Percentiles rank a stretch among this genome's conserved stretches.
Evolutionary conservation across 1,140 invertebrate genomes (phyloP).

Genomic region (Oreohelix idahoensis): DNA sequence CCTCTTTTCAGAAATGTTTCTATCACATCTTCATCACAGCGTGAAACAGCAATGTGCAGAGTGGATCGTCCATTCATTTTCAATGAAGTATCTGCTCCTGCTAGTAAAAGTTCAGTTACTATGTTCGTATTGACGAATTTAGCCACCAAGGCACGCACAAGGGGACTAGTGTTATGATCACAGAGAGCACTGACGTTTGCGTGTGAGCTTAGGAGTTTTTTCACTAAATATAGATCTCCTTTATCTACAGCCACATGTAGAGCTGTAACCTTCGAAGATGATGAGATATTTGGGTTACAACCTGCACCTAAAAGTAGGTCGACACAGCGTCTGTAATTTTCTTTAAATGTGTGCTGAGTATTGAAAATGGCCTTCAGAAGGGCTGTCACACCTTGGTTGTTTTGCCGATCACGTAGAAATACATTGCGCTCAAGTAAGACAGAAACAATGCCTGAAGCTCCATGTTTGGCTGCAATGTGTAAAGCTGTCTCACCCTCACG

Average conservation of each 20-base stretch:
- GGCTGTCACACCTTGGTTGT: conserved; percentile 61
- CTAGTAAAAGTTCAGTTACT: conserved; percentile 51
- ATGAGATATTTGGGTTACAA: conserved; percentile 56
- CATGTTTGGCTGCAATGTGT: conserved; percentile 59
- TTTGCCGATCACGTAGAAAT: conserved; percentile 50
- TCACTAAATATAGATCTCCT: conserved; percentile 42
- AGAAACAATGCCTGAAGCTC: conserved; percentile 47
- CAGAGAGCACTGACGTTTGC: conserved; percentile 55
- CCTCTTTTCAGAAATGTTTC: conserved; percentile 50
- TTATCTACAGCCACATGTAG: conserved; percentile 55
- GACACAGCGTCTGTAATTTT: conserved; percentile 50
- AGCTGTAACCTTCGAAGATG: conserved; percentile 52
- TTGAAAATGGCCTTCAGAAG: conserved; percentile 54
- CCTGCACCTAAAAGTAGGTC: conserved; percentile 47
- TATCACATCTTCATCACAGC: conserved; percentile 54
- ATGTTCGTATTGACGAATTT: conserved; percentile 50
- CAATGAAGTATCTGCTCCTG: conserved; percentile 52
- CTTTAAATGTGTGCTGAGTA: conserved; percentile 47
- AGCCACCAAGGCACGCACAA: conserved; percentile 49
- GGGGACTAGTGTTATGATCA: conserved; percentile 42
- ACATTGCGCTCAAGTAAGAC: conserved; percentile 49
- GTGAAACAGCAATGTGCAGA: conserved; percentile 57
- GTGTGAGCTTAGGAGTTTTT: conserved; percentile 47
- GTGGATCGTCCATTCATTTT: conserved; percentile 44
- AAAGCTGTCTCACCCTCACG: conserved; percentile 56